Evolutionary conservation across 2,888 invertebrate species (phyloP).

Genomic region (Stenchaetothrips biformis): DNA sequence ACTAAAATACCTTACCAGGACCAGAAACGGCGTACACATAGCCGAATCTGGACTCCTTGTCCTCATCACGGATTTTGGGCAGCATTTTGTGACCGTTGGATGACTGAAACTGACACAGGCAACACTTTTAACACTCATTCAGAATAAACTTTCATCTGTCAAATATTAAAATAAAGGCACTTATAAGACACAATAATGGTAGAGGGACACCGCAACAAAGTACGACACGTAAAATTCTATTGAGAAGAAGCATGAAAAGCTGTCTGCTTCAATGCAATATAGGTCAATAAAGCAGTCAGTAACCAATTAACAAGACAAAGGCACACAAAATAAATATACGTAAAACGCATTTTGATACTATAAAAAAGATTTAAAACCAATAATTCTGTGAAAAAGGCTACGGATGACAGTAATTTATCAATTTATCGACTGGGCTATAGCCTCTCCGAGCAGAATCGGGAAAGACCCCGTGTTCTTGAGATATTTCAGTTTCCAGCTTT

Average conservation of each 20-base stretch:
- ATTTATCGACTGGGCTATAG: conserved; percentile 9
- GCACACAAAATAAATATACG: neutral
- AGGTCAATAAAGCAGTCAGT: neutral
- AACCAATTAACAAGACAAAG: neutral
- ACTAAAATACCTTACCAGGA: conserved; percentile 66
- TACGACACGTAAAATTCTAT: neutral
- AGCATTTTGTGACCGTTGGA: conserved; percentile 45
- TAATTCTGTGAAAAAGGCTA: neutral
- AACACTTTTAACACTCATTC: neutral
- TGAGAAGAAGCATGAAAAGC: neutral
- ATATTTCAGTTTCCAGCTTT: conserved; percentile 9
- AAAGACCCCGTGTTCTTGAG: conserved; percentile 9
- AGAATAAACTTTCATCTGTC: neutral
- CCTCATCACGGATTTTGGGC: conserved; percentile 73
- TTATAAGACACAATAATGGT: neutral
- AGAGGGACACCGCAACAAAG: neutral
- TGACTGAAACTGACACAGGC: neutral
- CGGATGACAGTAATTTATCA: neutral
- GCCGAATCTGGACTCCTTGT: conserved; percentile 83
- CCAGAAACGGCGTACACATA: conserved; percentile 97
- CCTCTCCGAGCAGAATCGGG: neutral
- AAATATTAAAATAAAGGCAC: neutral
- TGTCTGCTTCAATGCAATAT: conserved; percentile 8
- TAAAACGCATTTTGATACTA: neutral
- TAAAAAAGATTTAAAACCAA: neutral